A percentile compares a stretch with the other conserved stretches of the same genome.
These are phyloP conservation scores for Cacatua alba DNA, from an alignment of 2,113 vertebrate genomes.

Conservation along the genomic window DNA sequence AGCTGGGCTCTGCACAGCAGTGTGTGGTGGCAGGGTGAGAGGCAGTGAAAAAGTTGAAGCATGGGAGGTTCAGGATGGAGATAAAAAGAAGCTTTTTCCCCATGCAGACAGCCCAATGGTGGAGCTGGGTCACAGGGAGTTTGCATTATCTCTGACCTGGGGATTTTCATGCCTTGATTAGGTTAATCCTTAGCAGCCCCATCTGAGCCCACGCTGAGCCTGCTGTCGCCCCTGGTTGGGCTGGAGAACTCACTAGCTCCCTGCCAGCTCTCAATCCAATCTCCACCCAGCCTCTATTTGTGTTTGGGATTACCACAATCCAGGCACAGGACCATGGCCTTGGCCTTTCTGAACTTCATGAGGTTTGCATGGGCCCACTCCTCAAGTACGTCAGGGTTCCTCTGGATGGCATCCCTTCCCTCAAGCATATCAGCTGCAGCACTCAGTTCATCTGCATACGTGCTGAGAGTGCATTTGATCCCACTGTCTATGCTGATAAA, in stretches of 20 bases:
- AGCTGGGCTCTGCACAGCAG: accelerated
- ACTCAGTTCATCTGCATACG: not conserved
- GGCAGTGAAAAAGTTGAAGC: not conserved
- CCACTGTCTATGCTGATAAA: not conserved
- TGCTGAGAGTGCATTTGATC: accelerated
- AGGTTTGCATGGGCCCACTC: accelerated
- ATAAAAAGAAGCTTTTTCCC: not conserved
- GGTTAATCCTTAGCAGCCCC: not conserved
- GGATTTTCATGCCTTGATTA: not conserved
- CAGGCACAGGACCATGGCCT: accelerated
- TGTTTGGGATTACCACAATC: accelerated
- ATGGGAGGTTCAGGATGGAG: not conserved
- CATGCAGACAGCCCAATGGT: accelerated
- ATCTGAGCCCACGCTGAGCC: not conserved
- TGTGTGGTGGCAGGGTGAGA: accelerated
- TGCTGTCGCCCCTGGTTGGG: not conserved
- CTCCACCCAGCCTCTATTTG: accelerated
- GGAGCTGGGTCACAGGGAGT: accelerated
- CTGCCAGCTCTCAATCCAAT: not conserved
- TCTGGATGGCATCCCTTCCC: not conserved
- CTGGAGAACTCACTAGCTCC: not conserved
- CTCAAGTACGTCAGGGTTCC: not conserved
- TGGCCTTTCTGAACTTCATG: not conserved
- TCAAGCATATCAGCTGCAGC: not conserved
- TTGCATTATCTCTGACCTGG: not conserved